Evolutionary conservation across 2,888 invertebrate genomes (phyloP).

Genomic region (Ochropleura plecta): DNA sequence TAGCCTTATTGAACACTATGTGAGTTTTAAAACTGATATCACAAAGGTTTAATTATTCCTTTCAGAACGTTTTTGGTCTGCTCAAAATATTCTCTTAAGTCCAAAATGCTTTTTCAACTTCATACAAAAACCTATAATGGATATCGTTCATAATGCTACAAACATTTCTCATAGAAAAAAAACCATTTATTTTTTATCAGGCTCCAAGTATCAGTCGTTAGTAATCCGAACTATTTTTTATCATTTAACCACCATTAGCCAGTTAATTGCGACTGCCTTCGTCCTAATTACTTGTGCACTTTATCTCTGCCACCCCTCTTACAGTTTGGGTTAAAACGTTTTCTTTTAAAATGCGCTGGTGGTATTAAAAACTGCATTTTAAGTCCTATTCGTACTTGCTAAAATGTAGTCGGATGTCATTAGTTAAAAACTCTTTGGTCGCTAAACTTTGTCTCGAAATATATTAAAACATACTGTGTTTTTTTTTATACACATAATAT

Average conservation of each 20-base stretch:
- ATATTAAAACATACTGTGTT: neutral
- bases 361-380: conserved; percentile 12
- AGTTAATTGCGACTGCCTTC: conserved; percentile 52
- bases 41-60: neutral
- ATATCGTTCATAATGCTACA: neutral
- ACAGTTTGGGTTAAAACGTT: conserved; percentile 40
- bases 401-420: neutral
- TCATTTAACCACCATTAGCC: conserved; percentile 56
- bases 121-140: neutral
- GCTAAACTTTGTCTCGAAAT: neutral
- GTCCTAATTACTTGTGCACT: conserved; percentile 60
- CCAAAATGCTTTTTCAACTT: neutral
- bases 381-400: neutral
- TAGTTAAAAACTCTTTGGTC: neutral
- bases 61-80: neutral
- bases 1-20: too few relatives aligned
- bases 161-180: conserved; percentile 4
- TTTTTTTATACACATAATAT: neutral
- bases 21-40: neutral
- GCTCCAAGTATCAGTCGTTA: conserved; percentile 35
- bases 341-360: conserved; percentile 26
- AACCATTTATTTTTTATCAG: conserved; percentile 12
- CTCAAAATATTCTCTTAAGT: neutral
- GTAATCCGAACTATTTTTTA: conserved; percentile 57
- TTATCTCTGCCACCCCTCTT: conserved; percentile 52